Base-by-base conservation (phyloP, 2,888 invertebrate genomes). In the Branchipolynoe longqiensis region DNA sequence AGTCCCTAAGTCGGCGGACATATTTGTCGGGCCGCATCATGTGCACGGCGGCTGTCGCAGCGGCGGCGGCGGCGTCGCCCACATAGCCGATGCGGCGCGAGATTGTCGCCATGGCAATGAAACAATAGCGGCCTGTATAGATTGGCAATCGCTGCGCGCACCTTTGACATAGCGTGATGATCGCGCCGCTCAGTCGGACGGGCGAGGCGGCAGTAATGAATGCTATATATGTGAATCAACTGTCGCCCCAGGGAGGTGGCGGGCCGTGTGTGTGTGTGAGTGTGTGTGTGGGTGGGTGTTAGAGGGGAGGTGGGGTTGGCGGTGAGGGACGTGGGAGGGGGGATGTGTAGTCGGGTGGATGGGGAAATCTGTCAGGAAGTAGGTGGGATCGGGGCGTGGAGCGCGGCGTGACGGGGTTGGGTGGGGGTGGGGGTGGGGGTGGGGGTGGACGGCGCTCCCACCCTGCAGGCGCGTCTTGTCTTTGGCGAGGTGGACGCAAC, bases 141-240 rank as follows among this genome's bases (percentile, higher is more conserved):
- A 78, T 78, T 78, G 78, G 78, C 78, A 78, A 78, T 78, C 78
- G 41, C 78, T 12, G 4, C 41, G 4, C 8, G n/a, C 41, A 78
- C 78, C 78, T 78, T 78, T 78, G 78, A 78, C 78, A 78, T 31
- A 6, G 31, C 48, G 78, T 31, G 48, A 41, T 25, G 78, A 41
- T 40, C 40, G 38, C 1, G 41, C 14, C 3, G 41, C 40, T 73
- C n/a, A 73, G 38, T 73, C 38, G 33, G 33, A 12, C 36, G 4
- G 28, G 41, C 31, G 25, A 31, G 12, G 48, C 48, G 48, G 54
- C 25, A 18, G 22, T 78, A 78, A 78, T 78, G 78, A 78, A 78
- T 78, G 78, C 48, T 78, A 78, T 78, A 78, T 78, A 78, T 41
- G 78, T 78, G 78, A 41, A 78, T 78, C 78, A 78, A 48, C n/a